Base-by-base conservation (phyloP, 2,888 invertebrate species). In the Sminthurinus aureus region DNA sequence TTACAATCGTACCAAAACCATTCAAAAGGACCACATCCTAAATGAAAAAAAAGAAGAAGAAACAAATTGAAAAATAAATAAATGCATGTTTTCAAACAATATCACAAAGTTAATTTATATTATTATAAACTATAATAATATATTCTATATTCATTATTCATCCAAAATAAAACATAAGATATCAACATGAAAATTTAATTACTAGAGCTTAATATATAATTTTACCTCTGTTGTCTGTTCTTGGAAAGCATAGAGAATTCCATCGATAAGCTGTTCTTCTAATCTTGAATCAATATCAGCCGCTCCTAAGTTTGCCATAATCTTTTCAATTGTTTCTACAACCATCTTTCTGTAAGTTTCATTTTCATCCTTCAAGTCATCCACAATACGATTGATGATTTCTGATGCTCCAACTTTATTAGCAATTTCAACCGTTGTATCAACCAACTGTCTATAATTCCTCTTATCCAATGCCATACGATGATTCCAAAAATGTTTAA, bases 341-440 rank as follows among this genome's bases (percentile, higher is more conserved):
- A 99, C 99, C 99, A 99, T 99, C 92, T 99, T 99, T 85, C 99
- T 93, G 91, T 99, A 99, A 90, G 98, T 98, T 91, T 99, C 99
- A 90, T 99, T 98, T 91, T 99, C 99, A 90, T 99, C 99, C 91
- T 99, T 99, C 83, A 99, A 92, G 91, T 99, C 99, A 89, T 99
- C 99, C 0, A 99, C 99, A 75, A 99, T 97, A 86, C 99, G 93
- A 90, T 97, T 98, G 85, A 99, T 97, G 86, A 99, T 99, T 92
- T 99, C 99, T 0, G 98, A 98, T 6, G 98, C 97, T n/a, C 99
- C 99, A 81, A 99, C 98, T 92, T 99, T 99, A 90, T 99, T 99
- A 11, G 99, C 99, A 86, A 99, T 99, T 92, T 99, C 99, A 0
- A 99, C 99, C 0, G 99, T 99, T 0, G 99, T 99, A 90, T 99